These are phyloP conservation scores for Mormyrops attenuatus DNA, from an alignment of 2,797 vertebrate genomes.

Conservation along the genomic window DNA sequence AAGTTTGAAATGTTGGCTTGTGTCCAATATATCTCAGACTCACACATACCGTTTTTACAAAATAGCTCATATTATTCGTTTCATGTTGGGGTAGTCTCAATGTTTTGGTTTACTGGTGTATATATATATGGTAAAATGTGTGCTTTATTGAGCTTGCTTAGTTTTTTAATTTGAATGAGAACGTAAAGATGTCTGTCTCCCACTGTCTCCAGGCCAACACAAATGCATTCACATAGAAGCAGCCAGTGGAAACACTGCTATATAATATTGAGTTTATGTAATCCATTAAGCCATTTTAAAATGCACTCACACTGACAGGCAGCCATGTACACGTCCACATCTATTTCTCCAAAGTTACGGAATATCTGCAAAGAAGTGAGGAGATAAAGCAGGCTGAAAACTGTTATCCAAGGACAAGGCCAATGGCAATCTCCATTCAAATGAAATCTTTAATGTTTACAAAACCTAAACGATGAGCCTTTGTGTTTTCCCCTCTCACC, in stretches of 20 bases:
- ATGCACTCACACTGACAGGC: slow-evolving; percentile 73
- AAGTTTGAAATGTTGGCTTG: not conserved
- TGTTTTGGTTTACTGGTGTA: not conserved
- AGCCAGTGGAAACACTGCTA: not conserved
- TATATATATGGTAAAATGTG: not conserved
- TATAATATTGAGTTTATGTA: not conserved
- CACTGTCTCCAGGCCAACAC: not conserved
- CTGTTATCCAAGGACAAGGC: not conserved
- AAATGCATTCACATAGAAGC: not conserved
- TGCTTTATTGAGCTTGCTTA: not conserved
- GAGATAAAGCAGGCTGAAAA: not conserved
- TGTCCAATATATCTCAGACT: not conserved
- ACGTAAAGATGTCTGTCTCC: not conserved
- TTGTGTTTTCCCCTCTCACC: not conserved
- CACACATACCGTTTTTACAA: not conserved
- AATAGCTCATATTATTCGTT: not conserved
- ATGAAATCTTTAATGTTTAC: not conserved
- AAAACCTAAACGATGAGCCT: not conserved
- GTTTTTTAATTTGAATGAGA: slow-evolving; percentile 1
- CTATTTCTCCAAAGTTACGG: slow-evolving; percentile 82
- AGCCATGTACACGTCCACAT: slow-evolving; percentile 79
- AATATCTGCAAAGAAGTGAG: slow-evolving; percentile 71
- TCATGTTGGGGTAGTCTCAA: not conserved
- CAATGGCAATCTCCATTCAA: not conserved
- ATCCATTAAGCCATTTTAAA: not conserved